These are phyloP conservation scores for Ophion obscuratus DNA, from an alignment of 2,888 invertebrate species.

Conservation along the genomic window DNA sequence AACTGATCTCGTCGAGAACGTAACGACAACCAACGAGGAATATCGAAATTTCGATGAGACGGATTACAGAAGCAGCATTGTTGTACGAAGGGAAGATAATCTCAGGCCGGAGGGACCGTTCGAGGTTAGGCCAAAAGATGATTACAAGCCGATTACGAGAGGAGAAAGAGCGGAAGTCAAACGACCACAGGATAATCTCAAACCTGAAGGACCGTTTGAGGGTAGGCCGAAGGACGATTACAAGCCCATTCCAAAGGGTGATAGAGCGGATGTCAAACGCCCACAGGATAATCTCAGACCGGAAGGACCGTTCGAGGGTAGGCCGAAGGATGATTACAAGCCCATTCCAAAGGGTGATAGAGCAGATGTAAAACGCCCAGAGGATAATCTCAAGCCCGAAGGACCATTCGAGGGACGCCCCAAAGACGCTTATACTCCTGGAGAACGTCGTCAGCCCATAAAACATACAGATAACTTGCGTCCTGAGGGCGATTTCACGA, in stretches of 20 bases:
- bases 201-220: conserved; percentile 86
- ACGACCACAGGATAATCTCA: conserved; percentile 73
- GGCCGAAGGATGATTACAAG: conserved; percentile 75
- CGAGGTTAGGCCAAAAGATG: conserved; percentile 83
- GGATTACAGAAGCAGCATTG: conserved; percentile 83
- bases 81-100: conserved; percentile 83
- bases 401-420: conserved; percentile 86
- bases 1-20: conserved; percentile 86
- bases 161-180: conserved; percentile 78
- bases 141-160: conserved; percentile 81
- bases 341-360: conserved; percentile 70
- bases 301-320: conserved; percentile 86
- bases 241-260: conserved; percentile 74
- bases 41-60: conserved; percentile 87
- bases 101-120: conserved; percentile 85
- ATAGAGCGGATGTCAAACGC: conserved; percentile 74
- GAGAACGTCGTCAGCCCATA: conserved; percentile 82
- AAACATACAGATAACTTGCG: conserved; percentile 81
- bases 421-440: conserved; percentile 83
- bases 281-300: conserved; percentile 75
- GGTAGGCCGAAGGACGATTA: conserved; percentile 77
- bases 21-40: conserved; percentile 89
- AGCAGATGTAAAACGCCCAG: conserved; percentile 76
- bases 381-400: conserved; percentile 83
- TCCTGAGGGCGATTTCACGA: conserved; percentile 85